A percentile compares a stretch with the other conserved stretches of the same genome.
These are phyloP conservation scores for Plagiodera versicolora DNA, from an alignment of 2,888 invertebrate species.

Conservation along the genomic window DNA sequence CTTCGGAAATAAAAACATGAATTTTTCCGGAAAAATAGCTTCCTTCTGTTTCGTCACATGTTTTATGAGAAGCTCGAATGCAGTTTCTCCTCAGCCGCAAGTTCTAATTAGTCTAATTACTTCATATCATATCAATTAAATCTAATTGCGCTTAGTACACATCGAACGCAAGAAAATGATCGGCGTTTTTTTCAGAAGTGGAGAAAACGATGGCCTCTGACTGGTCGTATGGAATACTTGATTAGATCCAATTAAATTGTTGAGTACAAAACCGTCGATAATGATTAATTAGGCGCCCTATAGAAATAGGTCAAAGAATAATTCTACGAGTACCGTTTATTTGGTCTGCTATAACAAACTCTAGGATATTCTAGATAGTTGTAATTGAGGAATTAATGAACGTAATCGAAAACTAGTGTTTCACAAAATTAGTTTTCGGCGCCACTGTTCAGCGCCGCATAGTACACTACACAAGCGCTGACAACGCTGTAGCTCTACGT, in stretches of 20 bases:
- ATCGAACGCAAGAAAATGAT: background rate
- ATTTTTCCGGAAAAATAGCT: background rate
- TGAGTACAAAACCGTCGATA: background rate
- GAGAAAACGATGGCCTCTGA: conserved; percentile 9
- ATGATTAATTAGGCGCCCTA: conserved; percentile 6
- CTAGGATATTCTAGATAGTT: no score
- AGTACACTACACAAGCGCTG: no score
- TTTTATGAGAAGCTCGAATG: background rate
- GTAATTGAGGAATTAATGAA: no score
- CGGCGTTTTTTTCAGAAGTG: conserved; percentile 3
- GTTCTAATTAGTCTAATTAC: background rate
- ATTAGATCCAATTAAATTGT: conserved; percentile 9
- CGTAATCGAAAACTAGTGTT: no score
- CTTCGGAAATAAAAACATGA: background rate
- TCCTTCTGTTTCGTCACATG: background rate
- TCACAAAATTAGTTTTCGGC: no score
- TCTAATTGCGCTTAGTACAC: background rate
- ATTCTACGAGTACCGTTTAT: no score
- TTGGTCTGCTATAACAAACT: no score
- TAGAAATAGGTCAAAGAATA: background rate
- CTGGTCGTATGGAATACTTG: conserved; percentile 5
- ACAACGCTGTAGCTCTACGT: background rate
- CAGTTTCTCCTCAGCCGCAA: background rate
- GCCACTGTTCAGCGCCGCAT: no score
- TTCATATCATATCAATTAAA: background rate